Base-by-base conservation (phyloP, 2,797 vertebrate species). In the Argya squamiceps region DNA sequence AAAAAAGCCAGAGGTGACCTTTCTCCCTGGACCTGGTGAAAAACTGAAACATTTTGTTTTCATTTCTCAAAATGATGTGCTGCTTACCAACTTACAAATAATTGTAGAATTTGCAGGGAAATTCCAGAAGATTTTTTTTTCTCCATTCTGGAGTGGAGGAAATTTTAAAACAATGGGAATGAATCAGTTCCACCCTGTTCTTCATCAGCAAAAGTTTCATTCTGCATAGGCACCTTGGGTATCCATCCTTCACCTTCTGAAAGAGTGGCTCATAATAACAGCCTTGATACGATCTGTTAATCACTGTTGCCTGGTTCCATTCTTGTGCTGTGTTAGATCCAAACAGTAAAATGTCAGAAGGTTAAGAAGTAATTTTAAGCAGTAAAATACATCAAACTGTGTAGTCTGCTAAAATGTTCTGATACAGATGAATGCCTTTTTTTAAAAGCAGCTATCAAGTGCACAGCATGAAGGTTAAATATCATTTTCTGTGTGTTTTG, bases 321-420 rank as follows among this genome's bases (percentile, higher is more conserved):
- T 94, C 80, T 62, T 84, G 60, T 68, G 56, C 67, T 47, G 24
- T 22, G 30, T 44, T 65, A 69, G 50, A 93, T 49, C 24, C 59
- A 59, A 88, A 82, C 50, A 83, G 23, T 60, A 58, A 59, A 41
- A 75, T 81, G 43, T 77, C 76, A 85, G 21, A 62, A 69, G 78
- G 27, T 32, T 69, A 75, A 44, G 79, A 92, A 96, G 86, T 49
- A 70, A 78, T 96, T 97, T 91, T 75, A 87, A 92, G 53, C 55
- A 58, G 55, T 59, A 89, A 96, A 87, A 94, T 74, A 67, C 39
- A 90, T 93, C 70, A 87, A 58, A 73, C 23, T 34, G 6, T 80
- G n/a, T 37, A 80, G 68, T 30, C 39, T 55, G n/a, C 37, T 92
- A 87, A 83, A 93, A 88, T 84, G 56, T 52, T 86, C 67, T 41